phyloP scores from a whole-genome alignment of 2,888 invertebrate species.

The Nemapogon koenigi region DNA sequence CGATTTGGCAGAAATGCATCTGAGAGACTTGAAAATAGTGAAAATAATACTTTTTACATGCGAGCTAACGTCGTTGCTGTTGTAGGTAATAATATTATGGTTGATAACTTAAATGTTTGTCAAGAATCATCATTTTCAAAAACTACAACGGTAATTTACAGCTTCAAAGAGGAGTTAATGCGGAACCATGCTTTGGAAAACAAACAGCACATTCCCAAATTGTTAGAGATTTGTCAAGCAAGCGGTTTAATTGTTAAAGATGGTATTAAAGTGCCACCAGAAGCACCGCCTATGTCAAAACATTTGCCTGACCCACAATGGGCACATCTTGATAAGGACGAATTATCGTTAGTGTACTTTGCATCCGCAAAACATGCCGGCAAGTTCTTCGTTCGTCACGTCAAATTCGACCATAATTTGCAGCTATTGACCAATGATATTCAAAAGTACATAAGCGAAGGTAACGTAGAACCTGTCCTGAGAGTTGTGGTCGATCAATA shows the following conservation, averaged over 20 bases:
- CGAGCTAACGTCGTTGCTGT: slow-evolving; percentile 59
- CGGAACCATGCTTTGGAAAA: slow-evolving; percentile 40
- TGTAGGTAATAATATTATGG: slow-evolving; percentile 68
- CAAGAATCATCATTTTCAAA: slow-evolving; percentile 52
- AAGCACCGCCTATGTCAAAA: no score
- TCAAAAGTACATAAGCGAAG: slow-evolving; percentile 27
- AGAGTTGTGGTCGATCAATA: slow-evolving; percentile 39
- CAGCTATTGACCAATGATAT: slow-evolving; percentile 41
- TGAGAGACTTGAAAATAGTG: slow-evolving; percentile 32
- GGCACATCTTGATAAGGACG: slow-evolving; percentile 53
- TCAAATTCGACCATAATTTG: slow-evolving; percentile 48
- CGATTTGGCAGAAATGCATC: slow-evolving; percentile 28
- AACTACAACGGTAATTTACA: slow-evolving; percentile 50
- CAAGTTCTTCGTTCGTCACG: slow-evolving; percentile 53
- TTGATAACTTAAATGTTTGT: slow-evolving; percentile 67
- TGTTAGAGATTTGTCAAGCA: slow-evolving; percentile 49
- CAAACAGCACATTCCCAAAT: slow-evolving; percentile 47
- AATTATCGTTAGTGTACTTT: slow-evolving; percentile 43
- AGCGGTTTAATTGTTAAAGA: slow-evolving; percentile 25
- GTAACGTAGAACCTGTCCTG: slow-evolving; percentile 22
- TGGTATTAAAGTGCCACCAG: slow-evolving; percentile 12
- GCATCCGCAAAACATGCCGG: slow-evolving; percentile 44
- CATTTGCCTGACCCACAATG: slow-evolving; percentile 29
- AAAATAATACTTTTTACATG: slow-evolving; percentile 37
- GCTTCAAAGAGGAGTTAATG: slow-evolving; percentile 60